Base-by-base conservation (phyloP, 2,797 vertebrate species). In the Oreortyx pictus region DNA sequence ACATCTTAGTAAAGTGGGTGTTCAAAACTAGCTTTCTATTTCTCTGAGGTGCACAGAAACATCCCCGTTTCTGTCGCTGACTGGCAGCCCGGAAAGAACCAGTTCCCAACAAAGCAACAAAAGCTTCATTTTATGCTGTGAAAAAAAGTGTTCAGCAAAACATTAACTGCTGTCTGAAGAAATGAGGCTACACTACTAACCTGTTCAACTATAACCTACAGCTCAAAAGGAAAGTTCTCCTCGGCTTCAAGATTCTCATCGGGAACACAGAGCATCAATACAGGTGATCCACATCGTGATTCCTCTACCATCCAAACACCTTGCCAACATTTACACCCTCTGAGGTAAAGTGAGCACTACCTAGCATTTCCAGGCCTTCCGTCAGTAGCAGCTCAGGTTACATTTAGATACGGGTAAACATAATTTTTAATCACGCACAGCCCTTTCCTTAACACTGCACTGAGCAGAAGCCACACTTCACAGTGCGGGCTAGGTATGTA, bases 31-130 rank as follows among this genome's bases (percentile, higher is more conserved):
- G 90, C 78, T 88, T 96, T 96, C 81, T n/a, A 19, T 60, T 85
- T 88, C 65, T 81, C 25, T 33, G 22, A 6, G 39, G 82, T 81
- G 78, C 27, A 13, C 72, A 90, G 91, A 94, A 81, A 94, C 88
- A 64, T 14, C 75, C 79, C 50, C 1, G 1, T 44, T 88, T 44
- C 86, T 84, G 47, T 84, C 70, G 87, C 75, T 7, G 54, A 81
- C 29, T 49, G 92, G 92, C 88, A 97, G 92, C 86, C 83, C 86
- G 83, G 79, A 94, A 95, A 97, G 89, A 94, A 82, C 74, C 87
- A 93, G 59, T 68, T 96, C 84, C 89, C 88, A 27, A 25, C 41
- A 29, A 7, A 57, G 70, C 2, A 8, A 54, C 0, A 0, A 72
- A 89, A 91, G 46, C 46, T 27, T 5, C 0, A 57, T 57, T 67